A percentile compares a stretch with the other conserved stretches of the same genome.
These are phyloP conservation scores for Drosophila bocqueti DNA, from an alignment of 1,140 invertebrate genomes.

Conservation along the genomic window DNA sequence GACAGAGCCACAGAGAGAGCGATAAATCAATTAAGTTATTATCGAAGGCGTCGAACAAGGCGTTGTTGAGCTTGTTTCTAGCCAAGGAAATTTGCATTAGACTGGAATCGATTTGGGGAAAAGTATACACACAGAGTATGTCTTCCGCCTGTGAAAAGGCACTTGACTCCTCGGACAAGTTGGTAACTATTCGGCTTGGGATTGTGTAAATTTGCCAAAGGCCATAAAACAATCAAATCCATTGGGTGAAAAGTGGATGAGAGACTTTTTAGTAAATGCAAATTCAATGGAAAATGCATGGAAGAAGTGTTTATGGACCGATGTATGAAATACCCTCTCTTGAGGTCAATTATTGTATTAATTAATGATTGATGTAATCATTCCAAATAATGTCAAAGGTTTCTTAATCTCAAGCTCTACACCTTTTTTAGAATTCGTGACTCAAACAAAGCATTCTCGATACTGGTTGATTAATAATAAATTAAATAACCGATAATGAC, in stretches of 20 bases:
- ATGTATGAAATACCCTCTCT: slow-evolving; percentile 13
- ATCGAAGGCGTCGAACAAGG: slow-evolving; percentile 43
- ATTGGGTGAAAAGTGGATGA: slow-evolving; percentile 57
- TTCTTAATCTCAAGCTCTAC: too few relatives aligned
- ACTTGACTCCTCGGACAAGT: slow-evolving; percentile 69
- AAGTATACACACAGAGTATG: slow-evolving; percentile 2
- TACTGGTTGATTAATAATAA: too few relatives aligned
- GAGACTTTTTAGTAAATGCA: slow-evolving; percentile 53
- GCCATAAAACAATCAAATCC: slow-evolving; percentile 71
- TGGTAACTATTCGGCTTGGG: slow-evolving; percentile 61
- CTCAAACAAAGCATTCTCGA: background rate
- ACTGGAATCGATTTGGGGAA: slow-evolving; percentile 1
- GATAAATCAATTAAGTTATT: slow-evolving; percentile 49
- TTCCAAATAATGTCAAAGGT: too few relatives aligned
- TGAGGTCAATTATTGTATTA: background rate
- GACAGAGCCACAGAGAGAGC: background rate
- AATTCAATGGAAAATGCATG: slow-evolving; percentile 48
- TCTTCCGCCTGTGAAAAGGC: slow-evolving; percentile 45
- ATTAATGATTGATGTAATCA: background rate
- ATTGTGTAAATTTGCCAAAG: slow-evolving; percentile 74
- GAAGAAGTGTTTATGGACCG: background rate
- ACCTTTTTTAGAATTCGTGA: too few relatives aligned
- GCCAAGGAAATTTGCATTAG: slow-evolving; percentile 32
- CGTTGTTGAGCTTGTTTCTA: slow-evolving; percentile 29
- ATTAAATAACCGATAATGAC: background rate